These are phyloP conservation scores for Epiblema foenella DNA, from an alignment of 2,888 invertebrate genomes.

Conservation along the genomic window DNA sequence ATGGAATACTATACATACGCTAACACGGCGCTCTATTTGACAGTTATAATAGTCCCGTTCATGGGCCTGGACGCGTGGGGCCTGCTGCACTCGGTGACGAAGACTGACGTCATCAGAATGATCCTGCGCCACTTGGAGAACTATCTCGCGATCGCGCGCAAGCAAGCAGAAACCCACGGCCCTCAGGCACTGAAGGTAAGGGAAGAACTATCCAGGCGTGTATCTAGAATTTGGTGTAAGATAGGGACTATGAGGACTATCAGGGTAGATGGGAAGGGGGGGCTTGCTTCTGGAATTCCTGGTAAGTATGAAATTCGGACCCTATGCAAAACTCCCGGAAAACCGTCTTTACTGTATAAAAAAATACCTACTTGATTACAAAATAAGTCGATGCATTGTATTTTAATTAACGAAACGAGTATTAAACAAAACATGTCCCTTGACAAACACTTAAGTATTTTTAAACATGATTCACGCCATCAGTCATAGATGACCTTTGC, in stretches of 20 bases:
- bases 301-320: too few relatives aligned
- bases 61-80: constrained; percentile 93
- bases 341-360: too few relatives aligned
- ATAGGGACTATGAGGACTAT: too few relatives aligned
- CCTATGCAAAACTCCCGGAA: too few relatives aligned
- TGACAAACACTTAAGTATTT: background rate
- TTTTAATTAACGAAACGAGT: too few relatives aligned
- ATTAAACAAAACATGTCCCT: background rate
- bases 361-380: too few relatives aligned
- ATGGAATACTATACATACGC: too few relatives aligned
- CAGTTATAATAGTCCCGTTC: constrained; percentile 92
- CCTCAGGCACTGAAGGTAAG: constrained; percentile 84
- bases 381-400: too few relatives aligned
- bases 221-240: too few relatives aligned
- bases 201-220: too few relatives aligned
- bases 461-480: background rate
- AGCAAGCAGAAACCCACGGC: constrained; percentile 86
- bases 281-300: too few relatives aligned
- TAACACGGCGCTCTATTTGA: constrained; percentile 46
- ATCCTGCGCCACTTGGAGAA: constrained; percentile 88
- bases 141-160: constrained; percentile 85
- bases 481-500: background rate
- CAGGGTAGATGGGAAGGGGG: too few relatives aligned
- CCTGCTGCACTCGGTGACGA: constrained; percentile 89
- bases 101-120: constrained; percentile 89